Base-by-base conservation (phyloP, 2,797 vertebrate genomes). In the Periophthalmus magnuspinnatus region DNA sequence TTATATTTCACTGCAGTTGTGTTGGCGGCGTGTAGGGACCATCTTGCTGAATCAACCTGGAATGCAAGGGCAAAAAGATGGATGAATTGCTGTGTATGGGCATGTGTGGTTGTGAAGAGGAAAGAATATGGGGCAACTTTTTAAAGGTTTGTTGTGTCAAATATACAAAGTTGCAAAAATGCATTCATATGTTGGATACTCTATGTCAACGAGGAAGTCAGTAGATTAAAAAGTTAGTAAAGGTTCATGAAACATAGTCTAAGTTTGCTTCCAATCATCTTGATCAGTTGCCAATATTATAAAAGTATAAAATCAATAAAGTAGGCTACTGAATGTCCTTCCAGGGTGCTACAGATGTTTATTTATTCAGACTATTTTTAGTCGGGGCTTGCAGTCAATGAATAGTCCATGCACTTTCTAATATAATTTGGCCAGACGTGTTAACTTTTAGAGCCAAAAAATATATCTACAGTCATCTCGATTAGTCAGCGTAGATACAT, bases 1-100 rank as follows among this genome's bases (percentile, higher is more conserved):
- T 82, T 71, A 76, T 86, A 74, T 84, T 84, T 84, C 69, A 73
- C 64, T 69, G 55, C 59, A 77, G 65, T 62, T 62, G 47, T 72
- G 68, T 48, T 78, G 50, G 66, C 72, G 4, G 11, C 72, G 69
- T 69, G 67, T 4, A 28, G 47, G n/a, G 63, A 16, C 38, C 61
- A 19, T 80, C 69, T 22, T 70, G 28, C 70, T 70, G 16, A 64
- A 68, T 65, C 41, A 54, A 66, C 72, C 41, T 50, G 5, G 76
- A 65, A 62, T 28, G 36, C 64, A 80, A 54, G 68, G 24, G 73
- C 71, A 76, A 72, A 17, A 60, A 21, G 24, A 62, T 62, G 36
- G 66, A 22, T 65, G 10, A 16, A 38, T 32, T 58, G 28, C 48
- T 68, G 24, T n/a, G 33, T 21, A 65, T 19, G 41, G 63, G 48